These are phyloP conservation scores for Taenioides sp. DNA, from an alignment of 2,797 vertebrate species.

Conservation along the genomic window DNA sequence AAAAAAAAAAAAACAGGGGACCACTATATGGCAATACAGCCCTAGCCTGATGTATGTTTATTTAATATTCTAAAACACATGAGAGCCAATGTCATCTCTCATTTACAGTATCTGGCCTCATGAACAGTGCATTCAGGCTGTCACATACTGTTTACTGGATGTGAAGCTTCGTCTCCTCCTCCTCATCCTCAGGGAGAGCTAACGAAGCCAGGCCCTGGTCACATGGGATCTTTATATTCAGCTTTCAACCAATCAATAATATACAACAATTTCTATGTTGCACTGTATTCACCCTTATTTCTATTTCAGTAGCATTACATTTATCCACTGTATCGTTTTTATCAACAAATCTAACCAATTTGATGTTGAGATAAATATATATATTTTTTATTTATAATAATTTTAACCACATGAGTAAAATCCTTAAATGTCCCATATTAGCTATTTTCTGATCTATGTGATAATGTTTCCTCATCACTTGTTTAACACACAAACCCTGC, in stretches of 20 bases:
- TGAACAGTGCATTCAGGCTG: not conserved
- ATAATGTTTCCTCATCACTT: no score
- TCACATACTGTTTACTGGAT: slow-evolving; percentile 50
- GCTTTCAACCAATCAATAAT: slow-evolving; percentile 64
- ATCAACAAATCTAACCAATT: no score
- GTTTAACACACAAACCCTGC: no score
- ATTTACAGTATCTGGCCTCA: not conserved
- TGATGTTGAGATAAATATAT: not conserved
- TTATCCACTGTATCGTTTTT: slow-evolving; percentile 3
- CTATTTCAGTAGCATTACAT: not conserved
- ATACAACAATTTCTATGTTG: slow-evolving; percentile 36
- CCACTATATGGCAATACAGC: no score
- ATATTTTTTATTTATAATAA: not conserved
- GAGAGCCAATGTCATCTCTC: not conserved
- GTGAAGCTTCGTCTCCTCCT: slow-evolving; percentile 34
- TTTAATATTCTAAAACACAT: not conserved
- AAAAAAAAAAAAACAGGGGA: no score
- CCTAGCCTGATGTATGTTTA: not conserved
- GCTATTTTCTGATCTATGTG: no score
- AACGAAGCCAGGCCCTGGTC: slow-evolving; percentile 66
- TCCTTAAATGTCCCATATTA: no score
- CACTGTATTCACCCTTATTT: slow-evolving; percentile 6
- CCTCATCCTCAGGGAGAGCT: slow-evolving; percentile 54
- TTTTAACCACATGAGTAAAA: no score
- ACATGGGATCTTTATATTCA: slow-evolving; percentile 50